Percentiles rank a stretch among this genome's conserved stretches.
Conservation (phyloP, 1,140 invertebrate species). For the Scaptomyza pallida region DNA sequence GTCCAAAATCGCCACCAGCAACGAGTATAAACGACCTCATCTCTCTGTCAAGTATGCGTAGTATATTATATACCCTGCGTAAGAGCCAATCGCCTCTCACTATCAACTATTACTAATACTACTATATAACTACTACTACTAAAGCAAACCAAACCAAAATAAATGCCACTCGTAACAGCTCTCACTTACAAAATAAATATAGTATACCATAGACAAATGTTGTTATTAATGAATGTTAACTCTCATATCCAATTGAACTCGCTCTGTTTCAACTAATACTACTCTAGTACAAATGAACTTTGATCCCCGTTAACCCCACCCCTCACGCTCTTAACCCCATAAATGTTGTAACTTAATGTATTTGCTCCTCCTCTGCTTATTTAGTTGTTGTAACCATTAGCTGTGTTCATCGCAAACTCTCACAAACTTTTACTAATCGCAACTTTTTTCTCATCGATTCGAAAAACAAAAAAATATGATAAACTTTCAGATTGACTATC, state of each 20-base stretch:
- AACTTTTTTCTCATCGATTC: conserved; percentile 35
- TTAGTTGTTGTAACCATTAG: conserved; percentile 53
- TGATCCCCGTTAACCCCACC: conserved; percentile 6
- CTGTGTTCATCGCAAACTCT: conserved; percentile 22
- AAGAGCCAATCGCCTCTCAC: conserved; percentile 74
- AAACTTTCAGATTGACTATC: conserved; percentile 92
- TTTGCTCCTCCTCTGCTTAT: conserved; percentile 47
- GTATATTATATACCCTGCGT: conserved; percentile 59
- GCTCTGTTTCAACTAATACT: conserved; percentile 69
- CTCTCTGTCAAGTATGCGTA: conserved; percentile 62
- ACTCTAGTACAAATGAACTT: conserved; percentile 7
- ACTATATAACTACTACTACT: too few relatives aligned
- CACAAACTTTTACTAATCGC: conserved; percentile 51
- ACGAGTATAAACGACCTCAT: conserved; percentile 9
- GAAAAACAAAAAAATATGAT: conserved; percentile 26
- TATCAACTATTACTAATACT: conserved; percentile 29
- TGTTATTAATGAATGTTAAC: conserved; percentile 58
- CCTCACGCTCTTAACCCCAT: conserved; percentile 5
- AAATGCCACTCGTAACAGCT: conserved; percentile 75
- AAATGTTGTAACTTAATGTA: conserved; percentile 49
- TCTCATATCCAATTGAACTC: conserved; percentile 83
- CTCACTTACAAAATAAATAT: conserved; percentile 65
- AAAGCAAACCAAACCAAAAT: conserved; percentile 30
- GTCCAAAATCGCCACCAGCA: conserved; percentile 76
- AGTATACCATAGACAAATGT: too few relatives aligned